Percentiles rank a stretch among this genome's conserved stretches.
Conservation (phyloP, 2,113 vertebrate species). For the Tautogolabrus adspersus region DNA sequence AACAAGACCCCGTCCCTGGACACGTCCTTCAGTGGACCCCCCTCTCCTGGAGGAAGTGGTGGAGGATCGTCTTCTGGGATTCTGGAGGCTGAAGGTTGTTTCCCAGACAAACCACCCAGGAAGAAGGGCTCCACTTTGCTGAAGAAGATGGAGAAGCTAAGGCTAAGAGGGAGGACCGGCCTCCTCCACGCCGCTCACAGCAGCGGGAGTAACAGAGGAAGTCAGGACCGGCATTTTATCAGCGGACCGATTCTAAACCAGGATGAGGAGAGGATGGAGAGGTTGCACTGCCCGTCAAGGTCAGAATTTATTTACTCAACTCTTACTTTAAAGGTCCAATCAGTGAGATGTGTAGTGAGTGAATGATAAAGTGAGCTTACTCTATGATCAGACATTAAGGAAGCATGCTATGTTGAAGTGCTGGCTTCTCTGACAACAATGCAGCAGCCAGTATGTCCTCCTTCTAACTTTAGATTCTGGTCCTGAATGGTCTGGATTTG, state of each 20-base stretch:
- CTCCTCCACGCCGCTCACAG: conserved; percentile 37
- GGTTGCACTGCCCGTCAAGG: conserved; percentile 41
- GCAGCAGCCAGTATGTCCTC: too few species aligned
- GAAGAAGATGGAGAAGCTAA: conserved; percentile 89
- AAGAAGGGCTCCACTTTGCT: conserved; percentile 85
- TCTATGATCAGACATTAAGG: too few species aligned
- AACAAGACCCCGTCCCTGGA: conserved; percentile 71
- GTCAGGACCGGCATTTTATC: conserved; percentile 65
- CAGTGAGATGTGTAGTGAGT: too few species aligned
- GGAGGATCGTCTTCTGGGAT: conserved; percentile 48
- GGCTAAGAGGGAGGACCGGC: conserved; percentile 74
- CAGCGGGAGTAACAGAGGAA: not conserved
- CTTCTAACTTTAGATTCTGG: too few species aligned
- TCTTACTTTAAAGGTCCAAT: too few species aligned
- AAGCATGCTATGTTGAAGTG: too few species aligned
- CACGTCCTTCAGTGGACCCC: conserved; percentile 78
- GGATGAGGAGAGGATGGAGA: conserved; percentile 81
- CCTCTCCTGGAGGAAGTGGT: too few species aligned
- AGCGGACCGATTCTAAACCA: conserved; percentile 81
- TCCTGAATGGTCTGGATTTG: too few species aligned
- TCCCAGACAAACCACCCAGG: conserved; percentile 77
- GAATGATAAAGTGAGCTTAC: too few species aligned
- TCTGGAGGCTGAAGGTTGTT: conserved; percentile 47
- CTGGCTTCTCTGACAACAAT: too few species aligned
- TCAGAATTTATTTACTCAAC: conserved; percentile 17